phyloP scores from a whole-genome alignment of 2,113 vertebrate genomes.

The Callipepla californica region DNA sequence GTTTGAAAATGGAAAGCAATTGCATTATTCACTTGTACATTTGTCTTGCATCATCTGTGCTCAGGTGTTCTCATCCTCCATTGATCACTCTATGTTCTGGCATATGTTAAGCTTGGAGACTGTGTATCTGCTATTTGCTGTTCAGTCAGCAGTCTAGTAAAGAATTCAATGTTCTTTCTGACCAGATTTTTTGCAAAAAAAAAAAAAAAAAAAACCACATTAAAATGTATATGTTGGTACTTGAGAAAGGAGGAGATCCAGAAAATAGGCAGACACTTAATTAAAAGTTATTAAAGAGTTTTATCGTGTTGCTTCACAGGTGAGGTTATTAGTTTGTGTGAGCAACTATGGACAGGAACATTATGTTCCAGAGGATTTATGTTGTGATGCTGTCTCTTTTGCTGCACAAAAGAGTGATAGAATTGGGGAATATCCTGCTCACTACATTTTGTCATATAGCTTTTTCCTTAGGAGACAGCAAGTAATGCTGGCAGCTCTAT shows the following conservation, averaged over 20 bases:
- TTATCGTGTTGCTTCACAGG: not conserved
- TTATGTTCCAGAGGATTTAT: not conserved
- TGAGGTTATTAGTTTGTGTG: not conserved
- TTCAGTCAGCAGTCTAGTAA: not conserved
- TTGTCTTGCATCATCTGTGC: not conserved
- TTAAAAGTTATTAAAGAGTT: not conserved
- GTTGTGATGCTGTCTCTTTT: not conserved
- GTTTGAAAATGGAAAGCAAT: not conserved
- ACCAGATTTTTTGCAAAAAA: not conserved
- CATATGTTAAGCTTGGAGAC: not conserved
- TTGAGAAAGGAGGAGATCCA: not conserved
- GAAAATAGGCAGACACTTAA: accelerated
- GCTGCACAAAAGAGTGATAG: not conserved
- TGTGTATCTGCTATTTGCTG: accelerated
- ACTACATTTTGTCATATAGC: not conserved
- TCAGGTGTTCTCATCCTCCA: not conserved
- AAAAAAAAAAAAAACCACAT: not conserved
- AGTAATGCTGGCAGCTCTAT: not conserved
- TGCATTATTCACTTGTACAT: not conserved
- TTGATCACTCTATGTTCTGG: not conserved
- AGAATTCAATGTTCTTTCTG: not conserved
- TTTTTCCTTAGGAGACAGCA: not conserved
- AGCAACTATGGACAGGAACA: not conserved
- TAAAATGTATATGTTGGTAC: not conserved
- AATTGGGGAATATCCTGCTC: not conserved